Conservation (phyloP, 2,888 invertebrate species). For the Esperia sulphurella region DNA sequence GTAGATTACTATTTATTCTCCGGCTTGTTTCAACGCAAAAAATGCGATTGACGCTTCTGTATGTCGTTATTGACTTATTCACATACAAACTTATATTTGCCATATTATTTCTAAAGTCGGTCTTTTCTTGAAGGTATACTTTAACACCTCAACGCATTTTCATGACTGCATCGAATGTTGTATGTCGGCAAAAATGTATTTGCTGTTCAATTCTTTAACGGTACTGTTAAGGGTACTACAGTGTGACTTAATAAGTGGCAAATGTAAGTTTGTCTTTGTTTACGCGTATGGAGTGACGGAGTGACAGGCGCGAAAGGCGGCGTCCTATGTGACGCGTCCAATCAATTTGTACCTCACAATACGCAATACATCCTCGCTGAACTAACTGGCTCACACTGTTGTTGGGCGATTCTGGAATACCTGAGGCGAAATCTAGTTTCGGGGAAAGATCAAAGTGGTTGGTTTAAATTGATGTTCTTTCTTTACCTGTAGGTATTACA, state of each 20-base stretch:
- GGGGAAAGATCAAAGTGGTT: background rate
- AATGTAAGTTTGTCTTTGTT: constrained; percentile 27
- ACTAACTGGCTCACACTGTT: constrained; percentile 60
- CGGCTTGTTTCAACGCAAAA: too few relatives aligned
- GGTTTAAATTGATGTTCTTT: too few relatives aligned
- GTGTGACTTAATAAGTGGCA: constrained; percentile 5
- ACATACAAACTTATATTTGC: constrained; percentile 8
- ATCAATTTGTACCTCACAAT: constrained; percentile 74
- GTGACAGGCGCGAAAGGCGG: constrained; percentile 66
- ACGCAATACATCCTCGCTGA: constrained; percentile 62
- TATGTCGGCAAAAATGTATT: constrained; percentile 12
- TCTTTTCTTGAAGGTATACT: background rate
- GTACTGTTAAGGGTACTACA: background rate
- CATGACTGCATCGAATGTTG: constrained; percentile 19
- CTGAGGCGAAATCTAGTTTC: background rate
- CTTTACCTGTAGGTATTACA: too few relatives aligned
- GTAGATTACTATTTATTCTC: too few relatives aligned
- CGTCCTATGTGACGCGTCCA: constrained; percentile 59
- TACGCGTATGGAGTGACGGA: constrained; percentile 61
- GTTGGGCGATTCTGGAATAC: constrained; percentile 36
- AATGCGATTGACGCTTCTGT: too few relatives aligned
- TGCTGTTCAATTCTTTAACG: background rate
- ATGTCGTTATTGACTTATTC: constrained; percentile 1
- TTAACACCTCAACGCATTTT: constrained; percentile 3
- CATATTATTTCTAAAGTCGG: background rate